Evolutionary conservation across 2,113 vertebrate species (phyloP), one percentile per base, ranked within the genome.

Genomic region (Mesocricetus auratus): DNA sequence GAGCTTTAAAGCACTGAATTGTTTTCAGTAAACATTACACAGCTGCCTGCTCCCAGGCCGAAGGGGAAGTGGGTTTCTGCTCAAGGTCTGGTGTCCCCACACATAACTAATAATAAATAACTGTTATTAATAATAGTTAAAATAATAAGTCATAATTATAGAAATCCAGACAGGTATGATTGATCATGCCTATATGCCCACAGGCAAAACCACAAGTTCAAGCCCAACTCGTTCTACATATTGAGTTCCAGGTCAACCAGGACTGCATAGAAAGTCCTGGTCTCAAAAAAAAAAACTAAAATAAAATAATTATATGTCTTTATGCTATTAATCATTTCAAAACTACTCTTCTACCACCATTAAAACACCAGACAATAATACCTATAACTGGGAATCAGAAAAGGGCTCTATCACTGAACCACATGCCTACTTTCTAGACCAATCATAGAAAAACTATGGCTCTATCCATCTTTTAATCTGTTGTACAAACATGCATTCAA

Each of bases 291-390:
- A 87, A 86, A 42, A 8, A 39, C 9, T 22, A 9, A n/a, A 36
- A 31, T 21, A 50, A 11, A 33, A 47, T 13, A 47, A 16, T 2
- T 83, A 42, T 29, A 16, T 26, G 9, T 26, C 7, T 29, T 68
- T 91, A 90, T 83, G 87, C 60, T 89, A 64, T 73, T 78, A 71
- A 36, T 74, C 31, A 75, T 79, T 74, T 69, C 90, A 83, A 88
- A 50, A 94, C 3, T 26, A 50, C 22, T 79, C 71, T 62, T 42
- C 31, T 33, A 42, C 81, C 36, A 42, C 81, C 36, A 91, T 89
- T 1, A 58, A n/a, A 86, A 87, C 26, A 68, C 42, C 68, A 92
- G 33, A 69, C 39, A 93, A 62, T 62, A 53, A 56, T 89, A 50
- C 33, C 33, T n/a, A 8, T 29, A 24, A 26, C 3, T 58, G n/a